phyloP scores from a whole-genome alignment of 2,113 vertebrate genomes.

The Eretmochelys imbricata region DNA sequence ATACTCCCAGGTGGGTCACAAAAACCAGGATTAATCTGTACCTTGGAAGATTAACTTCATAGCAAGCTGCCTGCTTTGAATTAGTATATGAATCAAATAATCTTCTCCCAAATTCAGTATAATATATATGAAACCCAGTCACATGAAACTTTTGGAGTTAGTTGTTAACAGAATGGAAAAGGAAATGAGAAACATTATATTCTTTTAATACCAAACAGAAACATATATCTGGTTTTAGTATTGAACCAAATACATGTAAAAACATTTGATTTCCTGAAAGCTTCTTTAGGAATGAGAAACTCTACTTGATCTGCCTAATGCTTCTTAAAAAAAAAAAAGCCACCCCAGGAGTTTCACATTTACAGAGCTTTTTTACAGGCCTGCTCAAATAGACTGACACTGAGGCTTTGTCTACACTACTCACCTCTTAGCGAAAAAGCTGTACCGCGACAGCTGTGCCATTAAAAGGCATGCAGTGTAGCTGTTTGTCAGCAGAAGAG shows the following conservation, averaged over 20 bases:
- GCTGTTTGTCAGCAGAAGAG: too few relatives aligned
- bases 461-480: too few relatives aligned
- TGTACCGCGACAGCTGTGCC: too few relatives aligned
- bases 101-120: slow-evolving; percentile 17
- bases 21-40: slow-evolving; percentile 62
- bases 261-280: neutral
- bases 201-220: neutral
- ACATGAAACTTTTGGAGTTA: neutral
- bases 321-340: too few relatives aligned
- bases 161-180: slow-evolving; percentile 21
- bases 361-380: too few relatives aligned
- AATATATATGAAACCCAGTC: slow-evolving; percentile 11
- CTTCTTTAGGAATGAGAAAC: neutral
- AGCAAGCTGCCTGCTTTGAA: slow-evolving; percentile 33
- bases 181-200: neutral
- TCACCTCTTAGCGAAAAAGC: too few relatives aligned
- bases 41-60: slow-evolving; percentile 65
- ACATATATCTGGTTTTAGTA: neutral
- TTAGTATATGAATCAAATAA: slow-evolving; percentile 54
- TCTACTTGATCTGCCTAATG: rapidly evolving
- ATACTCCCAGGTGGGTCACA: slow-evolving; percentile 27
- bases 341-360: too few relatives aligned
- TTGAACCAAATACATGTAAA: neutral
- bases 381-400: too few relatives aligned
- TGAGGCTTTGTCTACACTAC: too few relatives aligned